Evolutionary conservation across 2,113 vertebrate genomes (phyloP).

Genomic region (Eudyptes chrysolophus): DNA sequence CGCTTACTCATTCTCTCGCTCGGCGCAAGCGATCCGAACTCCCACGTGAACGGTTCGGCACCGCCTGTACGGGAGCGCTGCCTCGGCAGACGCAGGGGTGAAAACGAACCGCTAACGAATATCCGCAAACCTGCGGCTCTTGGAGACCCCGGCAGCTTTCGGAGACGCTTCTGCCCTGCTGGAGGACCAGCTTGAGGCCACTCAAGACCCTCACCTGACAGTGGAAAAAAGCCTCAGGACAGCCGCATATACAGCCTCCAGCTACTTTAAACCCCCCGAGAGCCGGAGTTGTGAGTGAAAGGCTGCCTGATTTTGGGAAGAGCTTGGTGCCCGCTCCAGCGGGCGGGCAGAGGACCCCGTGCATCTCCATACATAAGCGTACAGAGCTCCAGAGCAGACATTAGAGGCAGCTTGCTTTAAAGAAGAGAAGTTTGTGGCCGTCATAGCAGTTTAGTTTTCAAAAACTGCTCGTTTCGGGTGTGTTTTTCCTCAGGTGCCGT

Average conservation of each 20-base stretch:
- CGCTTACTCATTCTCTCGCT: not conserved
- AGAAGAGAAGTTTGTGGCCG: not conserved
- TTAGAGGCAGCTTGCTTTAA: not conserved
- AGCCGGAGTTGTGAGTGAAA: too few species aligned
- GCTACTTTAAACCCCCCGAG: not conserved
- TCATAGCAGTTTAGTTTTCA: too few species aligned
- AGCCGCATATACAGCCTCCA: fast-evolving
- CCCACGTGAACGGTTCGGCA: not conserved
- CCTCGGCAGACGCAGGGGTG: not conserved
- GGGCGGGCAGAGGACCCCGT: not conserved
- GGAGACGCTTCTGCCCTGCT: not conserved
- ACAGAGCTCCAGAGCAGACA: not conserved
- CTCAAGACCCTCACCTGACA: too few species aligned
- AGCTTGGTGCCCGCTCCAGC: too few species aligned
- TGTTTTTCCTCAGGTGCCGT: not conserved
- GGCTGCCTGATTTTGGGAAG: not conserved
- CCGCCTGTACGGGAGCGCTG: not conserved
- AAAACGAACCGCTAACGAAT: not conserved
- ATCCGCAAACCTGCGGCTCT: fast-evolving
- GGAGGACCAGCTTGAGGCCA: not conserved
- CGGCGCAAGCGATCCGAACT: not conserved
- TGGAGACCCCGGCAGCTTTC: not conserved
- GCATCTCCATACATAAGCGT: fast-evolving
- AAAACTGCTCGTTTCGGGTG: too few species aligned
- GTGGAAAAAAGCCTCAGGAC: not conserved